Conservation (phyloP, 2,888 invertebrate genomes). For the Drosophila demipolita region DNA sequence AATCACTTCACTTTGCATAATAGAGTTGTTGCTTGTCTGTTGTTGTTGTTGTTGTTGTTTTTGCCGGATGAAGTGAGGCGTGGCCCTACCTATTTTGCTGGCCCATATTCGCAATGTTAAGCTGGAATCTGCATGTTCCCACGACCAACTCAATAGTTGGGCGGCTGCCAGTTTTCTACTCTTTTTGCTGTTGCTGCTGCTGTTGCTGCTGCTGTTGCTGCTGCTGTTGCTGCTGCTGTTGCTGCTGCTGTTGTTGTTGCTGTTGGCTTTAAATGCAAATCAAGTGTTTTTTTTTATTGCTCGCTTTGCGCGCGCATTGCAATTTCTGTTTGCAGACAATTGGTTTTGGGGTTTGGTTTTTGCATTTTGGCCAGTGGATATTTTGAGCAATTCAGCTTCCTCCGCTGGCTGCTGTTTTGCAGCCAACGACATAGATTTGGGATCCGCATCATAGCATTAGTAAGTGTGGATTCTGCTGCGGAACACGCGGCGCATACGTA, state of each 20-base stretch:
- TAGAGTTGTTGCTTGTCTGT: constrained; percentile 45
- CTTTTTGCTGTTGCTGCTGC: not conserved
- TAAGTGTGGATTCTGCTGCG: constrained; percentile 30
- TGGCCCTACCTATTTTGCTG: constrained; percentile 11
- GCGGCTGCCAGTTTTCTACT: constrained; percentile 4
- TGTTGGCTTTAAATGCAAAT: constrained; percentile 55
- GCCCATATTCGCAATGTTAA: constrained; percentile 23
- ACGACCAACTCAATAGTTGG: constrained; percentile 42
- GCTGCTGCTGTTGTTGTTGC: constrained; percentile 1
- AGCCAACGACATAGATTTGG: constrained; percentile 37
- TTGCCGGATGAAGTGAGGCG: not conserved
- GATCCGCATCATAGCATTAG: constrained; percentile 16
- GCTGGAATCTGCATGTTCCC: constrained; percentile 45
- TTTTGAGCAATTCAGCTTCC: constrained; percentile 20
- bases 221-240: not conserved
- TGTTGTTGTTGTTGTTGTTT: not conserved
- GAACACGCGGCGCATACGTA: constrained; percentile 44
- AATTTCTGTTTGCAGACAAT: constrained; percentile 36
- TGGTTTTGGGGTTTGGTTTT: constrained; percentile 35
- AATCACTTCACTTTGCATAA: constrained; percentile 54
- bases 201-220: constrained; percentile 1
- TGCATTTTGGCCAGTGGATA: constrained; percentile 39
- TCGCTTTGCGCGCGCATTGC: constrained; percentile 41
- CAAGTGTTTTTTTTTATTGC: constrained; percentile 68
- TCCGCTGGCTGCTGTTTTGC: constrained; percentile 9